phyloP scores from a whole-genome alignment of 2,797 vertebrate genomes.

The Sebastes oblongus region DNA sequence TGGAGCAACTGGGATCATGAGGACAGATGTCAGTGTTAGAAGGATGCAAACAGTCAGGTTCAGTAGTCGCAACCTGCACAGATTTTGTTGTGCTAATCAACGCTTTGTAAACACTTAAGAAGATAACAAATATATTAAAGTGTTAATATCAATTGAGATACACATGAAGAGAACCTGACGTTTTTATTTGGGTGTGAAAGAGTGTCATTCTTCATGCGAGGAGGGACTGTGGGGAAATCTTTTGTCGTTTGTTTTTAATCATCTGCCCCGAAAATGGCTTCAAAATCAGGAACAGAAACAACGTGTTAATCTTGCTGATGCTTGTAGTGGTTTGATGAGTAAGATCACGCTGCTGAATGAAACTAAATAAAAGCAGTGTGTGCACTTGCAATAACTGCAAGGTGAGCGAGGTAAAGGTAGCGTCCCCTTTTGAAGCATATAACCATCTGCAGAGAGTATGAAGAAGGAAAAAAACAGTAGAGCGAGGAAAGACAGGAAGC shows the following conservation, averaged over 20 bases:
- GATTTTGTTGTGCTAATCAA: not conserved
- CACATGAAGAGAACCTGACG: not conserved
- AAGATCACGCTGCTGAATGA: constrained; percentile 3
- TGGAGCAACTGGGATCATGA: constrained; percentile 13
- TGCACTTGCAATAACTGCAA: constrained; percentile 39
- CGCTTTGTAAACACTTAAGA: not conserved
- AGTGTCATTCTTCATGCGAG: not conserved
- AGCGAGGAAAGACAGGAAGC: constrained; percentile 59
- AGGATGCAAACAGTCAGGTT: not conserved
- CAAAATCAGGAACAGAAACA: not conserved
- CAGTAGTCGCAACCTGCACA: not conserved
- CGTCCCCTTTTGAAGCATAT: constrained; percentile 36
- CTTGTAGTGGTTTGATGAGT: constrained; percentile 16
- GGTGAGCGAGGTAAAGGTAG: constrained; percentile 55
- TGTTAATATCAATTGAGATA: not conserved
- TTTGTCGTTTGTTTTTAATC: not conserved
- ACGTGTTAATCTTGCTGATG: not conserved
- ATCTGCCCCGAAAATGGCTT: not conserved
- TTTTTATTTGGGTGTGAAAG: not conserved
- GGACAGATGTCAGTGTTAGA: not conserved
- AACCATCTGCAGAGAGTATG: constrained; percentile 30
- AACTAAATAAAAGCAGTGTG: constrained; percentile 28
- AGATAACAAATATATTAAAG: not conserved
- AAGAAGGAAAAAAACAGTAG: not conserved
- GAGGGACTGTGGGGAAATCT: not conserved